Evolutionary conservation across 2,888 invertebrate species (phyloP).

Genomic region (Argyresthia albistria): DNA sequence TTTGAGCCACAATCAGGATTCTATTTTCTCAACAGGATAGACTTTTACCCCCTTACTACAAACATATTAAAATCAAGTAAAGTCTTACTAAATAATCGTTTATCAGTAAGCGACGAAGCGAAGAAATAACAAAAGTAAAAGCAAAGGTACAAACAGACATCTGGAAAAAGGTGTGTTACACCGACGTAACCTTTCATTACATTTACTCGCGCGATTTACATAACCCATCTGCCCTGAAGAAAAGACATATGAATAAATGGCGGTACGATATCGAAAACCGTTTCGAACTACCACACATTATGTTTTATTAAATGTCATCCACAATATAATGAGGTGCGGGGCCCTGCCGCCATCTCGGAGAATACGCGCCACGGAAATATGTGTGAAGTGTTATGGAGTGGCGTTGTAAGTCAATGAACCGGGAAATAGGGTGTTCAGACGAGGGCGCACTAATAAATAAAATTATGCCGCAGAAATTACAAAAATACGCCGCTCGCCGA

Average conservation of each 20-base stretch:
- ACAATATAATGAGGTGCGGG: slow-evolving; percentile 67
- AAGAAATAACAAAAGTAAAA: too few species aligned
- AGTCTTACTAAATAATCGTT: too few species aligned
- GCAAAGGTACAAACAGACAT: too few species aligned
- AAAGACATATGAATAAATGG: not conserved
- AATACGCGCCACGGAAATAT: slow-evolving; percentile 68
- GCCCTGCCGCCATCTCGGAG: slow-evolving; percentile 18
- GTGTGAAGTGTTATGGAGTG: slow-evolving; percentile 70
- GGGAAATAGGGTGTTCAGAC: slow-evolving; percentile 67
- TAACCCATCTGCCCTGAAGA: not conserved
- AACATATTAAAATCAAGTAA: too few species aligned
- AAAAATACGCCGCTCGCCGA: slow-evolving; percentile 60
- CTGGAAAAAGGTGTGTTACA: too few species aligned
- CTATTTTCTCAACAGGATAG: too few species aligned
- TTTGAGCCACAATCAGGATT: too few species aligned
- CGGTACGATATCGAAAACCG: slow-evolving; percentile 46
- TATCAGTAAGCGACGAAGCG: too few species aligned
- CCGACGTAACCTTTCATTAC: too few species aligned
- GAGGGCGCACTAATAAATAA: slow-evolving; percentile 69
- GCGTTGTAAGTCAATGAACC: slow-evolving; percentile 73
- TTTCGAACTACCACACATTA: slow-evolving; percentile 44
- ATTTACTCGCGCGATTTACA: not conserved
- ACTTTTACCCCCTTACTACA: too few species aligned
- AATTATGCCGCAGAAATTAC: slow-evolving; percentile 72
- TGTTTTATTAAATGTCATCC: slow-evolving; percentile 72